Percentiles rank a stretch among this genome's conserved stretches.
Conservation (phyloP, 1,140 invertebrate genomes). For the Procambarus virginalis region DNA sequence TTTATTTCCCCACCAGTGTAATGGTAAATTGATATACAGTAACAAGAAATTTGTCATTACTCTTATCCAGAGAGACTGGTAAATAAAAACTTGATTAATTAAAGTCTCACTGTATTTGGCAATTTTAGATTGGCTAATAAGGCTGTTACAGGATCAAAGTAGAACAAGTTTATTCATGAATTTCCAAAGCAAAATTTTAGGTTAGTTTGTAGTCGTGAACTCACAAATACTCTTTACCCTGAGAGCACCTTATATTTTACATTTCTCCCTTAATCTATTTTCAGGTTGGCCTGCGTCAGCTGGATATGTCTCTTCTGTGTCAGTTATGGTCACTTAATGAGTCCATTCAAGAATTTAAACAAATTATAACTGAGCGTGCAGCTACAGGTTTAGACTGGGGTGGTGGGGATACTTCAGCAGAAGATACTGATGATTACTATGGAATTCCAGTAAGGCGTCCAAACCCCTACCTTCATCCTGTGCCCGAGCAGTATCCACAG, state of each 20-base stretch:
- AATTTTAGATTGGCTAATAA: no score
- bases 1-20: no score
- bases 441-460: constrained; percentile 68
- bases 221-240: no score
- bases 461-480: constrained; percentile 68
- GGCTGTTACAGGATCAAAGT: no score
- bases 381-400: constrained; percentile 57
- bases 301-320: constrained; percentile 75
- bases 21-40: no score
- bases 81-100: no score
- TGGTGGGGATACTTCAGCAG: constrained; percentile 69
- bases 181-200: no score
- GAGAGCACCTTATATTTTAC: neutral
- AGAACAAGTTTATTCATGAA: no score
- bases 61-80: no score
- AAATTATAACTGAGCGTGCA: constrained; percentile 60
- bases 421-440: constrained; percentile 70
- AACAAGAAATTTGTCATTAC: no score
- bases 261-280: constrained; percentile 20
- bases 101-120: no score
- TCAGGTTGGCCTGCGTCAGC: constrained; percentile 74
- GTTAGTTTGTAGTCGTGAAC: no score
- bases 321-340: constrained; percentile 75
- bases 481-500: constrained; percentile 60
- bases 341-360: constrained; percentile 75